These are phyloP conservation scores for Chunga burmeisteri DNA, from an alignment of 2,113 vertebrate genomes.

Conservation along the genomic window DNA sequence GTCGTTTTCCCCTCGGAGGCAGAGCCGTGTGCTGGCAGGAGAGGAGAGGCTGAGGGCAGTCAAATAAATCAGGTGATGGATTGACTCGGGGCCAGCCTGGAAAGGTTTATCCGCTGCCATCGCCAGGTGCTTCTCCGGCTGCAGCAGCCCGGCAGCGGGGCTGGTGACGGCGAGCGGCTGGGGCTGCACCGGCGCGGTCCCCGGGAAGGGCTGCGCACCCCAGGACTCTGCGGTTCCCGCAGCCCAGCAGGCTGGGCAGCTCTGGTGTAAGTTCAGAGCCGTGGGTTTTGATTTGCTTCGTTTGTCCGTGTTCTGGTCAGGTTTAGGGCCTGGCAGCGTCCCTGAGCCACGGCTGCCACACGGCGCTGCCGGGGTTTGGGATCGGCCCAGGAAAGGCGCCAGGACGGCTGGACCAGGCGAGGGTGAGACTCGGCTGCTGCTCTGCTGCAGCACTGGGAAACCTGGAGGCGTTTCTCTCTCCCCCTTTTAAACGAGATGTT, in stretches of 20 bases:
- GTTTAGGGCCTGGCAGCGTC: neutral
- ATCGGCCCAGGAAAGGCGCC: neutral
- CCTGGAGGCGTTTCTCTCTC: neutral
- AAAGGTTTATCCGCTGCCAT: neutral
- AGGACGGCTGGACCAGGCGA: neutral
- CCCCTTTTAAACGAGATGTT: neutral
- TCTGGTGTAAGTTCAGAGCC: rapidly evolving
- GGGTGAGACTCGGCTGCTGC: neutral
- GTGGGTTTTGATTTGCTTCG: neutral
- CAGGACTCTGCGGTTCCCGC: rapidly evolving
- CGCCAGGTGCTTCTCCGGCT: neutral
- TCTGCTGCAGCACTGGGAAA: neutral
- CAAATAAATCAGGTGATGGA: neutral
- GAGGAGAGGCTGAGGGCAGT: neutral
- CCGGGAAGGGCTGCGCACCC: neutral
- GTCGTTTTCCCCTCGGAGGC: neutral
- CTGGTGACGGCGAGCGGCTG: rapidly evolving
- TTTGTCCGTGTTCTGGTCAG: rapidly evolving
- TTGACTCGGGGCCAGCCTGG: neutral
- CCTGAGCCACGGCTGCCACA: rapidly evolving
- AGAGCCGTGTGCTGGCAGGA: neutral
- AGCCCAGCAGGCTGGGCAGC: neutral
- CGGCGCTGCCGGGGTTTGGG: neutral
- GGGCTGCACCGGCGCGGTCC: neutral
- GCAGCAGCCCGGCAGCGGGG: neutral